Conservation (phyloP, 2,888 invertebrate species). For the Litoditis marina region DNA sequence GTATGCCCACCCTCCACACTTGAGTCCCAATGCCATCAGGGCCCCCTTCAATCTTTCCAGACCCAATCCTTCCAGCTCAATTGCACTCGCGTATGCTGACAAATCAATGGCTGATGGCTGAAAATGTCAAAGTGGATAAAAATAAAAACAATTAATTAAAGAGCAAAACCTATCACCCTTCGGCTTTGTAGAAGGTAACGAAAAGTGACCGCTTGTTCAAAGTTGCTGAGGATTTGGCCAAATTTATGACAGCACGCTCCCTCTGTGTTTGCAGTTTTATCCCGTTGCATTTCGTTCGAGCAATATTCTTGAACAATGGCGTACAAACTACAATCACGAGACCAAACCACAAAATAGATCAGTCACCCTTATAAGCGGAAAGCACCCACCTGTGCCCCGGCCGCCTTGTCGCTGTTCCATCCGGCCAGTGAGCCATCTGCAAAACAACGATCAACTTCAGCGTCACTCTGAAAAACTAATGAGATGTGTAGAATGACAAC, state of each 20-base stretch:
- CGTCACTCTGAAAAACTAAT: slow-evolving; percentile 17
- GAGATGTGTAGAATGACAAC: too few species aligned
- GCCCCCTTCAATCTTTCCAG: slow-evolving; percentile 96
- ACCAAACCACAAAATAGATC: too few species aligned
- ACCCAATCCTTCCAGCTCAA: slow-evolving; percentile 92
- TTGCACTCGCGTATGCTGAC: slow-evolving; percentile 94
- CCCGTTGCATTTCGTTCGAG: too few species aligned
- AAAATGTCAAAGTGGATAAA: neutral
- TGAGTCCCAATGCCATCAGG: slow-evolving; percentile 88
- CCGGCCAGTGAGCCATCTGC: slow-evolving; percentile 84
- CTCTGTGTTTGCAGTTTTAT: too few species aligned
- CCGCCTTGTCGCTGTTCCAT: slow-evolving; percentile 72
- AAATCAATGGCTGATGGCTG: slow-evolving; percentile 79
- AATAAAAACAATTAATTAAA: neutral
- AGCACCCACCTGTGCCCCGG: slow-evolving; percentile 18
- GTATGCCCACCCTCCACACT: slow-evolving; percentile 81
- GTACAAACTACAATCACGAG: too few species aligned
- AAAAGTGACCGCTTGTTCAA: too few species aligned
- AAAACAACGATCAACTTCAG: slow-evolving; percentile 78
- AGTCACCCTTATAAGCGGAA: too few species aligned
- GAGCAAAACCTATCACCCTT: too few species aligned
- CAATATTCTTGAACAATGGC: too few species aligned
- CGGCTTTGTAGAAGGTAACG: too few species aligned
- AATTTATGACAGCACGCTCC: too few species aligned
- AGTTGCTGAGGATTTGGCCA: too few species aligned